Percentiles rank a stretch among this genome's conserved stretches.
phyloP scores from a whole-genome alignment of 2,113 vertebrate genomes.

The Papio anubis region DNA sequence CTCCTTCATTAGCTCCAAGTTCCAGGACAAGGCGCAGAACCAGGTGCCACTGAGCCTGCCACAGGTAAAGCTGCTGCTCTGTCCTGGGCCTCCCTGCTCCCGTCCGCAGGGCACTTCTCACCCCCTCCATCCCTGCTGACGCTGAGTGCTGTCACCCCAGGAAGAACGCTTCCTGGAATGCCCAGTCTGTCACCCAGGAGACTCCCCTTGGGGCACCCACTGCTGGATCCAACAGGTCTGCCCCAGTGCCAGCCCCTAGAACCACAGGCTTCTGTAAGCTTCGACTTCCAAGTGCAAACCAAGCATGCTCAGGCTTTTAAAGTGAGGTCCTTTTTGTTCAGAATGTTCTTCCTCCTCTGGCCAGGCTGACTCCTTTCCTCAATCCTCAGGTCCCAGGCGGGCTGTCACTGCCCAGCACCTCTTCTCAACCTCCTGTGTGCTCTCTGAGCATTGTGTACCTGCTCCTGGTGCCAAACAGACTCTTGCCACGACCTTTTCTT shows the following conservation, averaged over 20 bases:
- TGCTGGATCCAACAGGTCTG: not conserved
- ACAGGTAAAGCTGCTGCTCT: not conserved
- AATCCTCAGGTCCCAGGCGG: not conserved
- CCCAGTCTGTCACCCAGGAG: not conserved
- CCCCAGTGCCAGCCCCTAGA: not conserved
- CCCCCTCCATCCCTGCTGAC: not conserved
- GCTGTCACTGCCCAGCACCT: not conserved
- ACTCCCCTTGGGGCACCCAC: accelerated
- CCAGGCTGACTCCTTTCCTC: not conserved
- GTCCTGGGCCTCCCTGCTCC: not conserved
- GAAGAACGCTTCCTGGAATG: not conserved
- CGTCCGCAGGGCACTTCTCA: not conserved
- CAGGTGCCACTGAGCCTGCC: not conserved
- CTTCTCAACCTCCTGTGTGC: not conserved
- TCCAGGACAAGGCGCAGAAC: not conserved
- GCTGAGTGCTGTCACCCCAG: not conserved
- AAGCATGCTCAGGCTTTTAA: not conserved
- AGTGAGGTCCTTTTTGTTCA: not conserved
- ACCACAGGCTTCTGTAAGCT: not conserved
- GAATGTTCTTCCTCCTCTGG: not conserved
- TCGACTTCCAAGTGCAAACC: not conserved
- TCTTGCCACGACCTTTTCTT: not conserved
- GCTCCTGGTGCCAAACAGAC: not conserved
- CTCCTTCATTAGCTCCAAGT: not conserved
- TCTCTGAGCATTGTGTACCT: not conserved